Base-by-base conservation (phyloP, 2,888 invertebrate species). In the Drosophila neoperkinsi region DNA sequence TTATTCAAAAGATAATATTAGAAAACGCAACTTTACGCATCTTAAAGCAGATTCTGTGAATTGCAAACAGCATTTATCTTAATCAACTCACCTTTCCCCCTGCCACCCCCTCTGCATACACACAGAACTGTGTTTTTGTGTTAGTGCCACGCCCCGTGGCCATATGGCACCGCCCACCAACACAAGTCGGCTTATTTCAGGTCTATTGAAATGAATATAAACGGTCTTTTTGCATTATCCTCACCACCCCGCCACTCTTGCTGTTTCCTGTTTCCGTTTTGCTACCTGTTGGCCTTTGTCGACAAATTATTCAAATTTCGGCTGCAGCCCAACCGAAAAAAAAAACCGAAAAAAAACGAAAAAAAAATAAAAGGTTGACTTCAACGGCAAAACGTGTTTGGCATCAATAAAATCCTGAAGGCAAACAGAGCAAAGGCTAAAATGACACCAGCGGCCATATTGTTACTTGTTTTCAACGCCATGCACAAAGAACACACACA, bases 391-490 rank as follows among this genome's bases (percentile, higher is more conserved):
- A 84, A 86, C 86, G 86, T 86, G 86, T 89, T 89, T 75, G 77
- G 86, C 86, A 86, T 86, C 82, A 81, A 73, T 84, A 86, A 86
- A 87, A 82, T 73, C 71, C 77, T 61, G 61, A 75, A 70, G 73
- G 71, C 74, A 81, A 84, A 74, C 79, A 73, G 61, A 66, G 77
- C 73, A 81, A 75, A 84, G 88, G 81, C 83, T 82, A 82, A 88
- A 84, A 81, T 88, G 88, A 84, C 84, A 84, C 84, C 83, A 88
- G 86, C 86, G 79, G 84, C 83, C 80, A 88, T 84, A 85, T 84
- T 85, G 84, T 88, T 81, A 74, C 78, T 63, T 73, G 57, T 56
- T 71, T 60, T 67, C 38, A 66, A 36, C 49, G n/a, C 30, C 36
- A 36, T 28, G 36, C 36, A 36, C 36, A 36, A 36, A 18, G 36